Conservation (phyloP, 2,888 invertebrate genomes). For the Flabesymbios commensalis region DNA sequence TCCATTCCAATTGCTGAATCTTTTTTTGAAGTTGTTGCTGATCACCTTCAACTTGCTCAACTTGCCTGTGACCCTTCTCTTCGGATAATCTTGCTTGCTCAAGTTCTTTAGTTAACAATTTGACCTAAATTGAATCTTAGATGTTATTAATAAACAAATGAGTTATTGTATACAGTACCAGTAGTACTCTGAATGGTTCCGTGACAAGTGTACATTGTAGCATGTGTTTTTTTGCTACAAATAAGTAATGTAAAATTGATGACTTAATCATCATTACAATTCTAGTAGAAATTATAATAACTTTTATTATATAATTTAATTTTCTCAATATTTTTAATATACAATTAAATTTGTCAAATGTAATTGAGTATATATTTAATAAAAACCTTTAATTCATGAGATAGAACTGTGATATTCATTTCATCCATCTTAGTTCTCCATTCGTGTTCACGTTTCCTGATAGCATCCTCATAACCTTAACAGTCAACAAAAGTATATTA, state of each 20-base stretch:
- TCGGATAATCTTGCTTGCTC: constrained; percentile 44
- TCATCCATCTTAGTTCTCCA: constrained; percentile 52
- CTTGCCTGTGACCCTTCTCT: constrained; percentile 40
- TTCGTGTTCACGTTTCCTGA: constrained; percentile 56
- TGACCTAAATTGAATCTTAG: constrained; percentile 44
- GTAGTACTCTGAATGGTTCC: too few relatives aligned
- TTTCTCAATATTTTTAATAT: too few relatives aligned
- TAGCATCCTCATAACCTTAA: constrained; percentile 55
- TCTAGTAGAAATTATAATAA: too few relatives aligned
- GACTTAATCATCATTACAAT: too few relatives aligned
- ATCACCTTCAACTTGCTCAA: constrained; percentile 39
- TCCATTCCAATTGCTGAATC: constrained; percentile 57
- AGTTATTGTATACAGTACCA: too few relatives aligned
- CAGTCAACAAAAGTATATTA: neutral
- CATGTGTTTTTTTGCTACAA: too few relatives aligned
- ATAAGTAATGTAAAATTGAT: too few relatives aligned
- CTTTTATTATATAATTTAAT: too few relatives aligned
- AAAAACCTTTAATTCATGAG: constrained; percentile 59
- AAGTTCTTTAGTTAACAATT: constrained; percentile 51
- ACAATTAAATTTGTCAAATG: too few relatives aligned
- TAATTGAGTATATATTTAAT: too few relatives aligned
- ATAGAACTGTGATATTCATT: constrained; percentile 50
- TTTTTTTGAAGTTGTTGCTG: constrained; percentile 49
- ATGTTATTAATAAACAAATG: too few relatives aligned
- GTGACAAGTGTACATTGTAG: too few relatives aligned